Base-by-base conservation (phyloP, 2,797 vertebrate species). In the Cebuella pygmaea region DNA sequence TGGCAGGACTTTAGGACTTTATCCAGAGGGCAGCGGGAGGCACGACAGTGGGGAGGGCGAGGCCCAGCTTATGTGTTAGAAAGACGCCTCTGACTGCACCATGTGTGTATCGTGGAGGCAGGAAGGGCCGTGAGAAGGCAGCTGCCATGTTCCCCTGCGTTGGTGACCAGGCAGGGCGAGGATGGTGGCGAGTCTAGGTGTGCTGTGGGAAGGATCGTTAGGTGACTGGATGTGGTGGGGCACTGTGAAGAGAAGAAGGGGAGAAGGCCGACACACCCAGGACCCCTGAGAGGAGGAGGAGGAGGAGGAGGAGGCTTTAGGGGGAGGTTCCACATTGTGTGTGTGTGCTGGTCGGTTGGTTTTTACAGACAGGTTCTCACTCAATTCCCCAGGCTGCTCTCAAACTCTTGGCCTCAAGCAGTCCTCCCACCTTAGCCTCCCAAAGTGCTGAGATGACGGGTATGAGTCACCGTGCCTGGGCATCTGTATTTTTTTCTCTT, bases 141-240 rank as follows among this genome's bases (percentile, higher is more conserved):
- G 64, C 44, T 19, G 1, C 55, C 4, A 0, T 26, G 4, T 13
- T 1, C 12, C 8, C 27, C n/a, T n/a, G 2, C 2, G 33, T 0
- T 13, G 39, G 50, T 1, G 48, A 39, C 19, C 11, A 22, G 1
- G 26, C 55, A 46, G 26, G 26, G 14, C 7, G 9, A 36, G 52
- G 20, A 24, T 27, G 19, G 8, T 14, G n/a, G n/a, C 0, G 17
- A 26, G 22, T 8, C 12, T 2, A 59, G 55, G 46, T 2, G 8
- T 3, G 50, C 36, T 4, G 2, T 13, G 20, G 33, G 41, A 6
- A 57, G n/a, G n/a, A 48, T 1, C 13, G 36, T 46, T 44, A 30
- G 80, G 36, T 19, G 48, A 27, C 1, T 24, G n/a, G 8, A 55
- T 44, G 2, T 0, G 2, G 8, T 0, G 13, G 70, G 59, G 15